phyloP scores from a whole-genome alignment of 2,797 vertebrate genomes.

The Sebastes steindachneri region DNA sequence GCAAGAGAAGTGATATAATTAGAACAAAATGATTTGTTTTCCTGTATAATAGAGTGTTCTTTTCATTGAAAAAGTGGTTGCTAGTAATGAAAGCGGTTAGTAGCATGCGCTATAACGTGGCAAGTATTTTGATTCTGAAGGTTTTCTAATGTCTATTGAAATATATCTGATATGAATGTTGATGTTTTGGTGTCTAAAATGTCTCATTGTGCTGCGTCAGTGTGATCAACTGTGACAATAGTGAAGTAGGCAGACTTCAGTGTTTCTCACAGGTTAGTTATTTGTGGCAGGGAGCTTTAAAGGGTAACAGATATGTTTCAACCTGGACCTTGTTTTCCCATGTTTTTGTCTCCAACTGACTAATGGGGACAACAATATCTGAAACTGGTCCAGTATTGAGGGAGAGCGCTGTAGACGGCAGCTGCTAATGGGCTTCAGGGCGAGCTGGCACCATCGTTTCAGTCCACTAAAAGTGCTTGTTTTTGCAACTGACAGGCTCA shows the following conservation, averaged over 20 bases:
- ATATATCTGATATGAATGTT: neutral
- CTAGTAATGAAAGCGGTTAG: neutral
- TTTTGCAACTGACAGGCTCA: too few species aligned
- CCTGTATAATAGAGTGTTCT: rapidly evolving
- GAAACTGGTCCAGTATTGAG: too few species aligned
- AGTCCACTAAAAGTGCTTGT: too few species aligned
- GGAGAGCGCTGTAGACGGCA: too few species aligned
- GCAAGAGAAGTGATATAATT: neutral
- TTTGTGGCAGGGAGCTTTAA: neutral
- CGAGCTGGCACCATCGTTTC: too few species aligned
- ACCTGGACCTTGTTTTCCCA: too few species aligned
- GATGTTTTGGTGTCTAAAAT: neutral
- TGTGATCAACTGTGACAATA: neutral
- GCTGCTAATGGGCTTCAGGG: too few species aligned
- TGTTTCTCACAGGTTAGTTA: neutral
- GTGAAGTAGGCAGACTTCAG: neutral
- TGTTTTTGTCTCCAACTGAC: too few species aligned
- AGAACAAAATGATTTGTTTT: neutral
- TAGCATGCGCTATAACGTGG: rapidly evolving
- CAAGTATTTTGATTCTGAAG: neutral
- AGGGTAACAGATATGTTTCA: too few species aligned
- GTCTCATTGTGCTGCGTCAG: neutral
- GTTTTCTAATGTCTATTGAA: neutral
- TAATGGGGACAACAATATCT: too few species aligned
- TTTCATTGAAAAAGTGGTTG: neutral